Base-by-base conservation (phyloP, 2,113 vertebrate genomes). In the Leptobrachium ailaonicum region DNA sequence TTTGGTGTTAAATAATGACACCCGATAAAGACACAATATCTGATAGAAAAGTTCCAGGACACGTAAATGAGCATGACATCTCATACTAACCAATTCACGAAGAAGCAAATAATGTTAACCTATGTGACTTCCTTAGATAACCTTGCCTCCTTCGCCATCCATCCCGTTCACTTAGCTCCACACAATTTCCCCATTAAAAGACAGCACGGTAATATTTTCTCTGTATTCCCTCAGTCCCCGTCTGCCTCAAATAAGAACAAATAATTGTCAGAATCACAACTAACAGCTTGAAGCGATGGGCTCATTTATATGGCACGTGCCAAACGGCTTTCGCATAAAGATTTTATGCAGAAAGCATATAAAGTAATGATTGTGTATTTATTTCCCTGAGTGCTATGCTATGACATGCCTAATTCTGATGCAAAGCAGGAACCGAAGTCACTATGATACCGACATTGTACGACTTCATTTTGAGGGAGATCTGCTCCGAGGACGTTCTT, bases 391-490 rank as follows among this genome's bases (percentile, higher is more conserved):
- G 79, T 79, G 76, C 85, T 82, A 82, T 80, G 79, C 84, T 86
- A 81, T 77, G 85, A 85, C 83, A 86, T 83, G 5, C 66, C 84
- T 89, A 87, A 91, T 88, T 90, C 64, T 88, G 86, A 90, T 88
- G 88, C 88, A 89, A 90, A 89, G 78, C 74, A 86, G 85, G 83
- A 80, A 76, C 0, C 20, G 63, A 44, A 74, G 75, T 75, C 41
- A 53, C 83, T 86, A 88, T 84, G 83, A 80, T 78, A 71, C 87
- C 80, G 78, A 84, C 83, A 82, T 72, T 73, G 77, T 0, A 9
- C 3, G 87, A 43, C 86, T 88, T 84, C 69, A 79, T 82, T 88
- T 88, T 85, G 85, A 80, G 82, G 82, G 66, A 66, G 76, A 83
- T 80, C 89, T 83, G 82, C 41, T 73, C 85, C 9, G 42, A 88